These are phyloP conservation scores for Heteractis magnifica DNA, from an alignment of 92 coral and sea anemone species.

Conservation along the genomic window DNA sequence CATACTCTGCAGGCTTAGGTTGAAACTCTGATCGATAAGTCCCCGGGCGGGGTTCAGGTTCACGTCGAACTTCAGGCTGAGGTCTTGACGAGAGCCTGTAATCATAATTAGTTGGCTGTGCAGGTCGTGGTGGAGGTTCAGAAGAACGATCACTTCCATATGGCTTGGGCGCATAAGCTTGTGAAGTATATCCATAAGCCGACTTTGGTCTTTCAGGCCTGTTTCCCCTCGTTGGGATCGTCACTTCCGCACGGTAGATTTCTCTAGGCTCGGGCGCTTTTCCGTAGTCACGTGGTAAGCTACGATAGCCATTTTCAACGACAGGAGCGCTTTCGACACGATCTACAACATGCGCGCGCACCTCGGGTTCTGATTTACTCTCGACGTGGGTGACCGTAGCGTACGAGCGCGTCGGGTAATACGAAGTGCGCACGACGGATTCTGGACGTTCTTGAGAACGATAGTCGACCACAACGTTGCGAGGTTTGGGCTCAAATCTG, in stretches of 20 bases:
- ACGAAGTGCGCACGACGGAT: conserved; percentile 52
- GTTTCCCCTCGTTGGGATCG: conserved; percentile 64
- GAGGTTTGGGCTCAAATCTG: conserved; percentile 56
- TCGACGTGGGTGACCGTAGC: conserved; percentile 45
- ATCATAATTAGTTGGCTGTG: conserved; percentile 61
- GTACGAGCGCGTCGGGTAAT: conserved; percentile 55
- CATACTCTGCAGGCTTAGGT: conserved; percentile 57
- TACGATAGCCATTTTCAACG: conserved; percentile 29
- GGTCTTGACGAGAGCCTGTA: conserved; percentile 50
- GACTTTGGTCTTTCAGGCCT: conserved; percentile 73
- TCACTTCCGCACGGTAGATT: conserved; percentile 72
- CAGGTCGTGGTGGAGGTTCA: conserved; percentile 49
- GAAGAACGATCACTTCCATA: conserved; percentile 48
- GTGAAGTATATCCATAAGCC: conserved; percentile 52
- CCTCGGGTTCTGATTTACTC: conserved; percentile 58
- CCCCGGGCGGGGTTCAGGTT: conserved; percentile 74
- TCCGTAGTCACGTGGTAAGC: conserved; percentile 36
- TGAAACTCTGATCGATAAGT: conserved; percentile 69
- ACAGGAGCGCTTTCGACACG: conserved; percentile 60
- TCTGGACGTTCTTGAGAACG: conserved; percentile 58
- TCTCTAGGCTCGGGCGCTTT: conserved; percentile 34
- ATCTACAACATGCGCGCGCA: conserved; percentile 49
- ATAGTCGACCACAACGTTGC: conserved; percentile 67
- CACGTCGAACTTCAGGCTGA: conserved; percentile 42
- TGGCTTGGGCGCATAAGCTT: conserved; percentile 75